Evolutionary conservation across 2,888 invertebrate genomes (phyloP).

Genomic region (Aporophyla nigra): DNA sequence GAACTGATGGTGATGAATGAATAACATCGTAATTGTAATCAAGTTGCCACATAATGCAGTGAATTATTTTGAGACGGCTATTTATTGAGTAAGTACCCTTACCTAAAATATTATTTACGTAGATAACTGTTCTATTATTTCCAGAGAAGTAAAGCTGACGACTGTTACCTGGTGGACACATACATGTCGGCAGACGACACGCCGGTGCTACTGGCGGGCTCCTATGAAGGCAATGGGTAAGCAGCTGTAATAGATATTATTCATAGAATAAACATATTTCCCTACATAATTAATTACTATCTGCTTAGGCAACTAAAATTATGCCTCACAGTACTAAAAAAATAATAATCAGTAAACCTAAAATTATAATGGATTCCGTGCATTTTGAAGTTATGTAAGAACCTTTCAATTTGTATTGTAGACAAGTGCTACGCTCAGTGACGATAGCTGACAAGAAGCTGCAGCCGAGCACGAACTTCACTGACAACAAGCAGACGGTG

Average conservation of each 20-base stretch:
- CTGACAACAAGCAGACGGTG: constrained; percentile 93
- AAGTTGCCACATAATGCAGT: not conserved
- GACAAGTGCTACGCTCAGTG: constrained; percentile 81
- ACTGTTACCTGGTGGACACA: constrained; percentile 92
- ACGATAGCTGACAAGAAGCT: constrained; percentile 87
- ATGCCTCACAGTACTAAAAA: not conserved
- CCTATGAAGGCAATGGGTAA: constrained; percentile 91
- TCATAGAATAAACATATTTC: not conserved
- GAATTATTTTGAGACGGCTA: not conserved
- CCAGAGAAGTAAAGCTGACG: constrained; percentile 91
- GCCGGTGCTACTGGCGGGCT: constrained; percentile 92
- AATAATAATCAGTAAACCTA: not conserved
- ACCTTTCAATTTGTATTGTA: constrained; percentile 56
- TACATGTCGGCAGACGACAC: constrained; percentile 87
- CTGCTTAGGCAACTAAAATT: not conserved
- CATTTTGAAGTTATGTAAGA: not conserved
- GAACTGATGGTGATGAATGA: too few species aligned
- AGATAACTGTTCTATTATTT: constrained; percentile 66
- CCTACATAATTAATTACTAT: not conserved
- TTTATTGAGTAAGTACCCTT: not conserved
- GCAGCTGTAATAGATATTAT: constrained; percentile 30
- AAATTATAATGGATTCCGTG: too few species aligned
- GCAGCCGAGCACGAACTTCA: constrained; percentile 90
- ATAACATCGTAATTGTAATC: not conserved
- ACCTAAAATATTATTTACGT: not conserved